phyloP scores from a whole-genome alignment of 2,888 invertebrate species.

The Agriotes lineatus region DNA sequence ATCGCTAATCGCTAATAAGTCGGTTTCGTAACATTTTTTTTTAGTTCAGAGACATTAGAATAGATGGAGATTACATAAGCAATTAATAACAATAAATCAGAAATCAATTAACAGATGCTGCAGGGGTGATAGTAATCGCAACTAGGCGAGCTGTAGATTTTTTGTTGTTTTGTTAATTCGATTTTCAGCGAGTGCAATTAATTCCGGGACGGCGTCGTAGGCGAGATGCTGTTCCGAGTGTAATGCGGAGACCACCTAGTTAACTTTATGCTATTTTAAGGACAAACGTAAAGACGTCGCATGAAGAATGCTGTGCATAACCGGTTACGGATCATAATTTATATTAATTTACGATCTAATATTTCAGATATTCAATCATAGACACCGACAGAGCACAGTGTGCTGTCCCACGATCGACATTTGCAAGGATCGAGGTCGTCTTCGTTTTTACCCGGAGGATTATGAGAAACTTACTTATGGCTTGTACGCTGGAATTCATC shows the following conservation, averaged over 20 bases:
- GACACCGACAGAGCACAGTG: constrained; percentile 26
- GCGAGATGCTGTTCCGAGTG: background rate
- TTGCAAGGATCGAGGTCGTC: background rate
- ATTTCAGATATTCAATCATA: constrained; percentile 53
- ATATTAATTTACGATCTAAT: constrained; percentile 51
- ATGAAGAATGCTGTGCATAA: constrained; percentile 34
- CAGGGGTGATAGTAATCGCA: no score
- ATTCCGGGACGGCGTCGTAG: constrained; percentile 11
- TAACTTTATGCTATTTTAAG: constrained; percentile 28
- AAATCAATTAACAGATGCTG: no score
- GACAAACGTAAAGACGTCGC: constrained; percentile 29
- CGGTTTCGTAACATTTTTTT: no score
- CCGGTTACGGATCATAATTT: constrained; percentile 50
- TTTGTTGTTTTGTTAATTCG: background rate
- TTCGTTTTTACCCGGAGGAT: no score
- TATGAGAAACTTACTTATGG: background rate
- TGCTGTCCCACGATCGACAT: constrained; percentile 20
- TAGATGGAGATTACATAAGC: no score
- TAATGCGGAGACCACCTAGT: constrained; percentile 34
- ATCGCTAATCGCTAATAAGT: no score
- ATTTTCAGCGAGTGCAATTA: constrained; percentile 6
- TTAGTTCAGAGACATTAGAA: no score
- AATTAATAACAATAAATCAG: no score
- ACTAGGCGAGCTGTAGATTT: no score
- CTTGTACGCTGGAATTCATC: no score